These are phyloP conservation scores for Bactericera cockerelli DNA, from an alignment of 1,140 invertebrate genomes.

Conservation along the genomic window DNA sequence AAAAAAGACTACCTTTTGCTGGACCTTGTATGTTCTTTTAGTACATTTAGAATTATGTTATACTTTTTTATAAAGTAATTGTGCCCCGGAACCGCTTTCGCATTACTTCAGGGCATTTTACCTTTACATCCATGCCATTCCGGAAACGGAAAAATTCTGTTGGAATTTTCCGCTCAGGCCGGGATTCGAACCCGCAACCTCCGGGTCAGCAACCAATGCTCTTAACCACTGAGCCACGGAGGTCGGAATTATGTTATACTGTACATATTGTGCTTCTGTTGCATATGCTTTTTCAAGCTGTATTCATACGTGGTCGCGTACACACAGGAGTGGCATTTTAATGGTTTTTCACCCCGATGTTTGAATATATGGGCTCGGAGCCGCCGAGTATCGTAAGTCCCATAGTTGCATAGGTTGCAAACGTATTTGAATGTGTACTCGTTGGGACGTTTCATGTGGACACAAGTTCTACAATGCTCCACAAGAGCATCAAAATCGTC, in stretches of 20 bases:
- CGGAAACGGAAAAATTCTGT: no score
- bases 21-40: not conserved
- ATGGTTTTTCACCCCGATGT: not conserved
- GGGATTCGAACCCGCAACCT: no score
- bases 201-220: no score
- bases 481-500: not conserved
- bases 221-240: no score
- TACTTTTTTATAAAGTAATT: no score
- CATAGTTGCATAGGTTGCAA: not conserved
- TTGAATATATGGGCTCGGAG: not conserved
- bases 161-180: no score
- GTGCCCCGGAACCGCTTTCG: no score
- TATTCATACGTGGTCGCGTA: not conserved
- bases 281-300: not conserved
- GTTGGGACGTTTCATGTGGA: not conserved
- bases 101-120: no score
- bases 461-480: not conserved
- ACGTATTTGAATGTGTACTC: not conserved
- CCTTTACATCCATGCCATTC: no score
- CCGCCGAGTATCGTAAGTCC: not conserved
- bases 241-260: not conserved
- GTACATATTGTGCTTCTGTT: not conserved
- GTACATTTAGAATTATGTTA: not conserved
- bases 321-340: not conserved
- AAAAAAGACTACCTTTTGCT: not conserved